Base-by-base conservation (phyloP, 2,888 invertebrate species). In the Brachypalpus laphriformis region DNA sequence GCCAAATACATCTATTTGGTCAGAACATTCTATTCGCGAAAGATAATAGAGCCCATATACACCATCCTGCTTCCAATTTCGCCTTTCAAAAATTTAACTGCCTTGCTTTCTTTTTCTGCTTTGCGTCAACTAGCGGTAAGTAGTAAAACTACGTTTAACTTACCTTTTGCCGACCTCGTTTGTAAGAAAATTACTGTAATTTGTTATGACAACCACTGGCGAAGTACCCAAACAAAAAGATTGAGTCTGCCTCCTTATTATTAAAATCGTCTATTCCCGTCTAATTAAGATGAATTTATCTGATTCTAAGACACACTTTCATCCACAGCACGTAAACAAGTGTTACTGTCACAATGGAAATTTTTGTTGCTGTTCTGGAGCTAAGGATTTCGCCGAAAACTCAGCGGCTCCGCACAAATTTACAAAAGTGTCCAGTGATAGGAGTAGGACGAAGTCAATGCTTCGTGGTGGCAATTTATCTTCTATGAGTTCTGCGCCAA, bases 311-410 rank as follows among this genome's bases (percentile, higher is more conserved):
- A 65, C 20, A 20, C 7, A 25, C 9, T 59, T 42, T 16, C 14
- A 51, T 22, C 31, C 59, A 2, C 77, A 77, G 18, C 82, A 82
- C 8, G 72, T 18, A 22, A 54, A 45, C 14, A 77, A 37, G 9
- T 82, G 82, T 18, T 82, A 82, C 56, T 82, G 82, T 18, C 40
- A 54, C 42, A 82, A 77, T 42, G n/a, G 37, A 4, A 72, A 71
- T 28, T 8, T 65, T 2, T 82, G 82, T 14, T 59, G 65, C 56
- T 82, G 82, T 16, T 11, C 42, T 25, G 76, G 18, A 7, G 3
- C 9, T 0, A 61, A 42, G 16, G 34, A 45, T 22, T 14, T 59
- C 0, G 8, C 16, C 0, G 34, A 31, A 25, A 72, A 40, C 3
- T 6, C 20, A 5, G 40, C 2, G 14, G 9, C n/a, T 3, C 8